Percentiles rank a stretch among this genome's conserved stretches.
These are phyloP conservation scores for Drosophila nannoptera DNA, from an alignment of 1,140 invertebrate genomes.

Conservation along the genomic window DNA sequence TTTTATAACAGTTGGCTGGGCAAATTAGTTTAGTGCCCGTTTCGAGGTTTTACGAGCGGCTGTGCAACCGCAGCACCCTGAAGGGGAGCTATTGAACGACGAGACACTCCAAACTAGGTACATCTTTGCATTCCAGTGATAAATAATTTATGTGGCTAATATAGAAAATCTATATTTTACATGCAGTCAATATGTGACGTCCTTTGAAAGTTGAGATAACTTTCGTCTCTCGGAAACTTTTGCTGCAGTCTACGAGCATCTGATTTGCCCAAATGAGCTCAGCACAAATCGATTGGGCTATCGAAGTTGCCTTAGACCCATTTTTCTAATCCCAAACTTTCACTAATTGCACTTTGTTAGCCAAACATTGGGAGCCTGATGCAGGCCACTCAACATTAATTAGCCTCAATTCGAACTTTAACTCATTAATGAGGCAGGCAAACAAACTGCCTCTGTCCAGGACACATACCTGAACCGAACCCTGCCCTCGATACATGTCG, in stretches of 20 bases:
- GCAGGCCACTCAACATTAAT: slow-evolving; percentile 66
- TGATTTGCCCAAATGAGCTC: neutral
- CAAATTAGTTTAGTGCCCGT: slow-evolving; percentile 53
- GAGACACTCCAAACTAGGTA: neutral
- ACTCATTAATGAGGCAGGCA: slow-evolving; percentile 67
- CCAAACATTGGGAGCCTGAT: slow-evolving; percentile 28
- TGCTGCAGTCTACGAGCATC: neutral
- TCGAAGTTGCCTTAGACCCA: slow-evolving; percentile 7
- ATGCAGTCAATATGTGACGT: too few species aligned
- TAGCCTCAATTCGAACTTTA: slow-evolving; percentile 67
- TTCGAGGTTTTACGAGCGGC: slow-evolving; percentile 23
- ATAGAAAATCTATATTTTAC: too few species aligned
- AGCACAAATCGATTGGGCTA: slow-evolving; percentile 6
- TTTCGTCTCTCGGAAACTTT: neutral
- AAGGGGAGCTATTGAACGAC: neutral
- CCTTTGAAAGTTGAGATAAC: too few species aligned
- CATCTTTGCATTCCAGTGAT: too few species aligned
- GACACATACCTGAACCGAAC: slow-evolving; percentile 25
- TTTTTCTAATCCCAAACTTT: slow-evolving; percentile 45
- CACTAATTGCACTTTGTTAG: slow-evolving; percentile 65
- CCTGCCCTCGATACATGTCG: slow-evolving; percentile 10
- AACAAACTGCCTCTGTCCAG: slow-evolving; percentile 44
- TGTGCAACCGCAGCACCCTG: slow-evolving; percentile 34
- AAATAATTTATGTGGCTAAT: too few species aligned
- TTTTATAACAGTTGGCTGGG: slow-evolving; percentile 57